Conservation (phyloP, 1,140 invertebrate species). For the Platyscapa corneri region DNA sequence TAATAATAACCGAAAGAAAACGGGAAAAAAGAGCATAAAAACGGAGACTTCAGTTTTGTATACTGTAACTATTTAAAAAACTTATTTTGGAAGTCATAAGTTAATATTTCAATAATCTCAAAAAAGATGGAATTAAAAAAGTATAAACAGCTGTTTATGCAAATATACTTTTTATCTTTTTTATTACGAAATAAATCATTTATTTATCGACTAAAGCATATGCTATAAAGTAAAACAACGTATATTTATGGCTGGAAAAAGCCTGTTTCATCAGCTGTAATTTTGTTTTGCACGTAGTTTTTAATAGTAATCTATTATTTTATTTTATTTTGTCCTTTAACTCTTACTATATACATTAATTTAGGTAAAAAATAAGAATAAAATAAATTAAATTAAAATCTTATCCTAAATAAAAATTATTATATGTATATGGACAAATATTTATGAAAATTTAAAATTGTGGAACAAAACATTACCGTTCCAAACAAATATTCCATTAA, state of each 20-base stretch:
- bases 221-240: neutral
- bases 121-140: neutral
- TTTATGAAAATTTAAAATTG: too few species aligned
- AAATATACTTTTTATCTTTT: slow-evolving; percentile 16
- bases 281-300: neutral
- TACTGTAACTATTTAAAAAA: slow-evolving; percentile 1
- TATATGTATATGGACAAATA: neutral
- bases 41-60: slow-evolving; percentile 5
- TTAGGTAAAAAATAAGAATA: neutral
- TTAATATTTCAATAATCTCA: slow-evolving; percentile 22
- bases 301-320: neutral
- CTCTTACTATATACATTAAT: neutral
- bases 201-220: neutral
- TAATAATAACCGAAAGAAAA: slow-evolving; percentile 9
- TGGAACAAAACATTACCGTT: too few species aligned
- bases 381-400: neutral
- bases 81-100: slow-evolving; percentile 4
- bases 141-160: neutral
- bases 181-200: neutral
- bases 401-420: neutral
- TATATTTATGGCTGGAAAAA: neutral
- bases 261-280: slow-evolving; percentile 11
- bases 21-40: slow-evolving; percentile 14
- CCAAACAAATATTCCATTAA: too few species aligned
- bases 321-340: neutral